Evolutionary conservation across 1,140 invertebrate species (phyloP), one percentile per base, ranked within the genome.

Genomic region (Euura saliciscinereae): DNA sequence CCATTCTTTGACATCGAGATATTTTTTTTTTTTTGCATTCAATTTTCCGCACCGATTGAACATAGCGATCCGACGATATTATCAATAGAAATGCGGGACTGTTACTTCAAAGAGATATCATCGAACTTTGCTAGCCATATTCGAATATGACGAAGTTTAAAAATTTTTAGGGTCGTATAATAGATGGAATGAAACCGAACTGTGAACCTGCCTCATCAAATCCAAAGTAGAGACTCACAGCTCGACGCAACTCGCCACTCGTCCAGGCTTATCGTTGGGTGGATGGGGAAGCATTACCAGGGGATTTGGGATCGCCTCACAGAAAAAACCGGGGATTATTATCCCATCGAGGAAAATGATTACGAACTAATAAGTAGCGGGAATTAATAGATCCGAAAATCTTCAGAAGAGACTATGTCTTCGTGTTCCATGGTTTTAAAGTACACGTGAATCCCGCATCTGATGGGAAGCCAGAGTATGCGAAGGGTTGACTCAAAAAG

Each of bases 151-250:
- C 28, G 28, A 1, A 28, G 28, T 28, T 28, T 28, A 28, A 28
- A 28, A 0, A 28, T 28, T 28, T 28, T 28, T 0, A 28, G 28
- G 28, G 28, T 28, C 28, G 28, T 28, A 28, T 28, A 28, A 28
- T 28, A 28, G 28, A 28, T 1, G 28, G 51, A 59, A 59, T 59
- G 6, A 59, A 59, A n/a, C 5, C 3, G 51, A 59, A 59, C 8
- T n/a, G 3, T 6, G 28, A 59, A 59, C 13, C 8, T n/a, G 51
- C 51, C 51, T 59, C 51, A 59, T 59, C 13, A 59, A 59, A 59
- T 59, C 51, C 51, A 59, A 59, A 59, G 5, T 59, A 59, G 51
- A 8, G 51, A 59, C 51, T 59, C n/a, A 59, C n/a, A 59, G n/a
- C 51, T 59, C n/a, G 51, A n/a, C 51, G 51, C 51, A 1, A 28